Evolutionary conservation across 2,113 vertebrate species (phyloP).

Genomic region (Isichthys henryi): DNA sequence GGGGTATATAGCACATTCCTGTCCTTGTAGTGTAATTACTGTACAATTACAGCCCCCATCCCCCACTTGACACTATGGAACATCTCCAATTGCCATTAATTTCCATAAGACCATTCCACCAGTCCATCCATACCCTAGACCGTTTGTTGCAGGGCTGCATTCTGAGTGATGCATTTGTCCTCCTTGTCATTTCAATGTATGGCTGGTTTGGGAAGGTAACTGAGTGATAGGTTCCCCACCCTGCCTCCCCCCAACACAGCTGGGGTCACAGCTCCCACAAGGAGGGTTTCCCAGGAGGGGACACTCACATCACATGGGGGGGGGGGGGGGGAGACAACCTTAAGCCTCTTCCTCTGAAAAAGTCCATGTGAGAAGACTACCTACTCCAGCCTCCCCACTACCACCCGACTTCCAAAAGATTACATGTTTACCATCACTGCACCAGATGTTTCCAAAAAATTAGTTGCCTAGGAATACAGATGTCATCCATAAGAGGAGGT

Average conservation of each 20-base stretch:
- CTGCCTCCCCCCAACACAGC: background rate
- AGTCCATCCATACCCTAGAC: too few relatives aligned
- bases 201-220: too few relatives aligned
- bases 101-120: too few relatives aligned
- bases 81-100: too few relatives aligned
- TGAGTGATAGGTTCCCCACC: background rate
- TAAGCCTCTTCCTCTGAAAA: constrained; percentile 22
- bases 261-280: background rate
- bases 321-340: constrained; percentile 7
- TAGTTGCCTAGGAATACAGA: constrained; percentile 39
- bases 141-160: too few relatives aligned
- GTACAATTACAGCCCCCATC: too few relatives aligned
- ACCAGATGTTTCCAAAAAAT: constrained; percentile 60
- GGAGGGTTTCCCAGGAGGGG: background rate
- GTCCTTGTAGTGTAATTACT: too few relatives aligned
- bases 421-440: constrained; percentile 56
- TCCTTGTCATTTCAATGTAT: too few relatives aligned
- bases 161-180: too few relatives aligned
- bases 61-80: too few relatives aligned
- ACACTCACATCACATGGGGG: background rate
- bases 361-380: constrained; percentile 40
- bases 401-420: constrained; percentile 56
- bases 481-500: constrained; percentile 4
- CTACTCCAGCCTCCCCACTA: constrained; percentile 39
- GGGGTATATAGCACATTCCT: too few relatives aligned